Evolutionary conservation across 2,113 vertebrate genomes (phyloP), one percentile per base, ranked within the genome.

Genomic region (Atractosteus spatula): DNA sequence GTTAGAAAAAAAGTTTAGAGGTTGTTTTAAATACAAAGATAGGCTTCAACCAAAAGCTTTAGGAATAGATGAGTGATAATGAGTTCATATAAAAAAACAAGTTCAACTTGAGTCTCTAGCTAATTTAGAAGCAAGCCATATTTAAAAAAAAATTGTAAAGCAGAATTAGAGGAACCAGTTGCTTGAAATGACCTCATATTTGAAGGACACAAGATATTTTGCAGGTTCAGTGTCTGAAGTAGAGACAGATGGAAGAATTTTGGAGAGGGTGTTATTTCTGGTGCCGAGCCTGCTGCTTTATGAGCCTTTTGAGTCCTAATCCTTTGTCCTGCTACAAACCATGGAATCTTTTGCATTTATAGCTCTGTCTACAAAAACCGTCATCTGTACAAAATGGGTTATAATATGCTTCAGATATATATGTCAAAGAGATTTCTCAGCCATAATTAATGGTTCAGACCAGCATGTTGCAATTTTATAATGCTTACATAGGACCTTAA

Each of bases 251-350:
- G 72, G 65, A 16, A 59, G 7, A 54, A 42, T 7, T 29, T 68
- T 71, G 61, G 41, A 69, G 51, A 59, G 47, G 59, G 66, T 74
- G 75, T 65, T 65, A 42, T 70, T 66, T 70, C 68, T 72, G 66
- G 69, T 74, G 61, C 8, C 41, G 17, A 45, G 45, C 63, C 69
- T 64, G 57, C 43, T 41, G 42, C 17, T 45, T 70, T 67, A 72
- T 10, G 56, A 77, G 14, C 72, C 41, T 10, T 57, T 70, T 17
- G 66, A 71, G 71, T 41, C 43, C 68, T 42, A 70, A 64, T 55
- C 12, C 72, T 63, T 54, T 69, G 41, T 67, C 44, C 41, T 8
- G 54, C 16, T 7, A 16, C 10, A 55, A 10, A 66, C 16, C 43
- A 69, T 8, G n/a, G 56, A 59, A 56, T 55, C 12, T 55, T 41